A percentile compares a stretch with the other conserved stretches of the same genome.
These are phyloP conservation scores for Aproaerema taeniolella DNA, from an alignment of 2,888 invertebrate genomes.

Conservation along the genomic window DNA sequence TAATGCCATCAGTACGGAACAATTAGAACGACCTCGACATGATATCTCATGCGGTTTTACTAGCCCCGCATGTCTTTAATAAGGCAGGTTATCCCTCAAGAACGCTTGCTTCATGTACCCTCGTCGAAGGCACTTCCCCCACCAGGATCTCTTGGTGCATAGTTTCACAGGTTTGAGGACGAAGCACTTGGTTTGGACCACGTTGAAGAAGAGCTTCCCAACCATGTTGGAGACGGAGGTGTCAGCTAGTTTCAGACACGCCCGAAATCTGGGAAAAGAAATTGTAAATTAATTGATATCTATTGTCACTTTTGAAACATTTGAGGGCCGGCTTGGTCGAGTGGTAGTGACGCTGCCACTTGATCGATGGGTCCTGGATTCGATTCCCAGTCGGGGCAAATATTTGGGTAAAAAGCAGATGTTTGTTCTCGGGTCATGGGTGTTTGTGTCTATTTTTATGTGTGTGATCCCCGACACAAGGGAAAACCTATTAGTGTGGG, in stretches of 20 bases:
- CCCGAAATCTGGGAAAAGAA: conserved; percentile 85
- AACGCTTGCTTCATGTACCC: conserved; percentile 83
- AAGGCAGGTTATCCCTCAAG: conserved; percentile 84
- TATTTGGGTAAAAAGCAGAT: no score
- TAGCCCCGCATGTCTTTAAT: conserved; percentile 56
- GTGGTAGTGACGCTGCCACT: no score
- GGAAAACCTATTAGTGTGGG: no score
- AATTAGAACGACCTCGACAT: no score
- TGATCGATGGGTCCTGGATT: no score
- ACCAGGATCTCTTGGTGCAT: conserved; percentile 87
- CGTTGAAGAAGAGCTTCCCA: conserved; percentile 95
- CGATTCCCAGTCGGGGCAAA: no score
- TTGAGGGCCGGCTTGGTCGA: no score
- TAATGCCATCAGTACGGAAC: no score
- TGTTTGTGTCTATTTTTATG: no score
- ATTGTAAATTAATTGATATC: neutral
- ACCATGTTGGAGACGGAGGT: conserved; percentile 93
- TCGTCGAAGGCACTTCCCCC: conserved; percentile 86
- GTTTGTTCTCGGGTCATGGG: no score
- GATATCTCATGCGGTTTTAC: no score
- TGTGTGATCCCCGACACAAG: no score
- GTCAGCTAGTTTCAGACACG: conserved; percentile 92
- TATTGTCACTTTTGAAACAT: neutral
- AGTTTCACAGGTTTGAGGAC: conserved; percentile 86
- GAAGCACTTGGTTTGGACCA: conserved; percentile 96